phyloP scores from a whole-genome alignment of 1,140 invertebrate genomes.

The Phymastichus coffea region DNA sequence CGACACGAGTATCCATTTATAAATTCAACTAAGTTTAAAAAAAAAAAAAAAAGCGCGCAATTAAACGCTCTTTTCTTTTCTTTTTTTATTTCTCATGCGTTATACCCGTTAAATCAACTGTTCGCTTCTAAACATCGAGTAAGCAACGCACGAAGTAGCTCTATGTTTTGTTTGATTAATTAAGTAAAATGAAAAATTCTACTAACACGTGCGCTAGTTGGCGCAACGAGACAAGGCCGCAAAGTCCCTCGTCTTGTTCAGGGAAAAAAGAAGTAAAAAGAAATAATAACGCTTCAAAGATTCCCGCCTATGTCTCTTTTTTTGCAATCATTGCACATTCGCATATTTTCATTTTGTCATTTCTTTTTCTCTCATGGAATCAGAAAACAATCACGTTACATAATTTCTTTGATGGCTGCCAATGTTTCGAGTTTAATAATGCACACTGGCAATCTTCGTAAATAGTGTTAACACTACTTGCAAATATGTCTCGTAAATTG shows the following conservation, averaged over 20 bases:
- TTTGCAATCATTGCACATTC: conserved; percentile 5
- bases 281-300: conserved; percentile 8
- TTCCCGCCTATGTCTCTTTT: neutral
- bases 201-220: conserved; percentile 21
- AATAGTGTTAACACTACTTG: conserved; percentile 24
- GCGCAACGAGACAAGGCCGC: conserved; percentile 18
- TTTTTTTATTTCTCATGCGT: conserved; percentile 4
- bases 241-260: conserved; percentile 1
- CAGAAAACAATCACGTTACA: neutral
- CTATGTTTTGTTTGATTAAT: conserved; percentile 23
- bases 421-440: neutral
- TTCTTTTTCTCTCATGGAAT: neutral
- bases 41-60: too few relatives aligned
- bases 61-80: neutral
- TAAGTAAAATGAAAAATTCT: conserved; percentile 21
- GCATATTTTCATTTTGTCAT: too few relatives aligned
- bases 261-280: too few relatives aligned
- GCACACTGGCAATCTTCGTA: conserved; percentile 4
- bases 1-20: conserved; percentile 50
- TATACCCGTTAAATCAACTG: too few relatives aligned
- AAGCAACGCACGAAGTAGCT: conserved; percentile 17
- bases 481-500: conserved; percentile 27
- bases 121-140: conserved; percentile 15
- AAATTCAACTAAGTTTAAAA: conserved; percentile 53
- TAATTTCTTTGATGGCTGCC: conserved; percentile 5